Evolutionary conservation across 2,888 invertebrate genomes (phyloP), one percentile per base, ranked within the genome.

Genomic region (Leptothorax acervorum): DNA sequence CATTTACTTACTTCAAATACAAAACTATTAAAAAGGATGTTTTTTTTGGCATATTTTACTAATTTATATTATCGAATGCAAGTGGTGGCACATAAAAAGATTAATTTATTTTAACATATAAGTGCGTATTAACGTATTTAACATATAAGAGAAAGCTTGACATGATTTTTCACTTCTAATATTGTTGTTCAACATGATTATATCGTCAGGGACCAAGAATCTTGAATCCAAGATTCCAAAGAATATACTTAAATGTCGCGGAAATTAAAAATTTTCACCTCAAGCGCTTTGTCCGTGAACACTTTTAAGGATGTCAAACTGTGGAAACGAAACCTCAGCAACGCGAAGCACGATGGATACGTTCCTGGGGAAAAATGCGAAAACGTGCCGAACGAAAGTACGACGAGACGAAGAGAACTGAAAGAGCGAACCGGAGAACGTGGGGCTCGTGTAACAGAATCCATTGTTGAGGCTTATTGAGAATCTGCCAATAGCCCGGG

Each of bases 391-490:
- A 83, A 62, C 62, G 68, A 71, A 66, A 82, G 83, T 78, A 82
- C 75, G 84, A 62, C 62, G 75, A 84, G 9, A 60, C 35, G 23
- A 42, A 63, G 83, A 74, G 82, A 79, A 57, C 66, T 68, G 87
- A 89, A 88, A 83, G 85, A 83, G 28, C 65, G 76, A 35, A 82
- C 76, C 42, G 71, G 60, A 83, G 79, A 82, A 84, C 35, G 66
- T 65, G 42, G 83, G 83, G 83, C 86, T 86, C 82, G 86, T 88
- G 88, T 89, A 90, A 89, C 89, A 87, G 87, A 89, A 86, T 90
- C 90, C 87, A 92, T 93, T 92, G 91, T 91, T 90, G 88, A 83
- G 83, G 86, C 89, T 92, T 91, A 91, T 93, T 91, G 92, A 91
- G 89, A 91, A 92, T 89, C 90, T 91, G 91, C 88, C 92, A 92